Base-by-base conservation (phyloP, 2,888 invertebrate genomes). In the Caenorhabditis becei region DNA sequence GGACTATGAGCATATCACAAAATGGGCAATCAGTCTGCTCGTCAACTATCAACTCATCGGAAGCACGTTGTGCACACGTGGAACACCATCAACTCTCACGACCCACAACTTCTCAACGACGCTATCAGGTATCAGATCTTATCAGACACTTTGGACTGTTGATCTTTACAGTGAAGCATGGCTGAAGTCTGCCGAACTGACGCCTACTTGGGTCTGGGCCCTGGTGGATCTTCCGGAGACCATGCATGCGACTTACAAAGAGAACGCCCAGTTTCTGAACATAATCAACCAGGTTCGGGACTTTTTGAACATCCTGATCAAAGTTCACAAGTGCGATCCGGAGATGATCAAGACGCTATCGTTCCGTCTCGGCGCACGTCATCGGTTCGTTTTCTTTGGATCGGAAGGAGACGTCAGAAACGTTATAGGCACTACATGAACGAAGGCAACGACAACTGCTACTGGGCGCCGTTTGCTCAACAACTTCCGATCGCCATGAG, bases 161-260 rank as follows among this genome's bases (percentile, higher is more conserved):
- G 1, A 11, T 23, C n/a, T 10, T 81, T 86, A 37, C 74, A 86
- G 87, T 53, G 84, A 85, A 61, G 87, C 87, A 1, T 87, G 87
- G 87, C 61, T 87, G 16, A 83, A 83, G 53, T 82, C 85, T 3
- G 87, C 85, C 18, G 87, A 87, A 49, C 37, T 84, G 41, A 87
- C 87, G 5, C 87, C 87, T 2, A 87, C 87, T 10, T 87, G 87
- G 87, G 84, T 87, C 4, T 87, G 87, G 87, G 87, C 85, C 4
- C 54, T 87, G 10, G 83, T 87, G 1, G 87, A 85, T 63, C 79
- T 87, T 11, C 85, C 85, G 10, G 87, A 87, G 63, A 87, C 87
- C 1, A 84, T 82, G 78, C 85, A 85, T 20, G 65, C 83, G 51
- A 82, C 75, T 18, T 83, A 85, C 62, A 75, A 66, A 35, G 82